A percentile compares a stretch with the other conserved stretches of the same genome.
phyloP scores from a whole-genome alignment of 2,888 invertebrate species.

The Matsumyia berberina region DNA sequence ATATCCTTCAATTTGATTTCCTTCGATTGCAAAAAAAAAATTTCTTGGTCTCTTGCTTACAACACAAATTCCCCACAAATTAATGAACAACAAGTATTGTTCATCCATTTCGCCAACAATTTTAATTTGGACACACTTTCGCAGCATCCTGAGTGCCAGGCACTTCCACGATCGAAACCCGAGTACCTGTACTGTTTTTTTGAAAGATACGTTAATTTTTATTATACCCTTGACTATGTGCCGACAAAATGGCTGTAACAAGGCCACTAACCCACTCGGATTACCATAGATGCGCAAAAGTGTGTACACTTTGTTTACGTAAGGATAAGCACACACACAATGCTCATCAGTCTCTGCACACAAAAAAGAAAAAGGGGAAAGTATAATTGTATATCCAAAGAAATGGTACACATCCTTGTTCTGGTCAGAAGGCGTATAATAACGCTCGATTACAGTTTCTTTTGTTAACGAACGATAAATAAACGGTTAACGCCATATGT shows the following conservation, averaged over 20 bases:
- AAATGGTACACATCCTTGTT: constrained; percentile 1
- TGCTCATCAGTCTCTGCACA: not conserved
- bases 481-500: constrained; percentile 62
- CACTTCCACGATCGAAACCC: not conserved
- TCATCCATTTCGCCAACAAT: not conserved
- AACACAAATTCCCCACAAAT: too few relatives aligned
- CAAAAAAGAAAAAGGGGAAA: not conserved
- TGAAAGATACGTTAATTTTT: constrained; percentile 26
- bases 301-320: constrained; percentile 3
- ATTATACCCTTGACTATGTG: not conserved
- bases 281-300: constrained; percentile 6
- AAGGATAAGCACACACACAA: not conserved
- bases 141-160: not conserved
- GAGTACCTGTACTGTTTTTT: constrained; percentile 2
- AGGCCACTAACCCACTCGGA: constrained; percentile 23
- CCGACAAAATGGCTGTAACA: not conserved
- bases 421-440: constrained; percentile 19
- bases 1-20: too few relatives aligned
- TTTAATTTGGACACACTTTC: not conserved
- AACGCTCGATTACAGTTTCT: constrained; percentile 48
- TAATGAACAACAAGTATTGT: too few relatives aligned
- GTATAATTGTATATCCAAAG: not conserved
- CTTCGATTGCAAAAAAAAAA: too few relatives aligned
- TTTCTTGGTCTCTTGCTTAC: too few relatives aligned
- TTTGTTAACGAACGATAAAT: constrained; percentile 64